Percentiles rank a stretch among this genome's conserved stretches.
Evolutionary conservation across 2,797 vertebrate species (phyloP).

Genomic region (Lerista edwardsae): DNA sequence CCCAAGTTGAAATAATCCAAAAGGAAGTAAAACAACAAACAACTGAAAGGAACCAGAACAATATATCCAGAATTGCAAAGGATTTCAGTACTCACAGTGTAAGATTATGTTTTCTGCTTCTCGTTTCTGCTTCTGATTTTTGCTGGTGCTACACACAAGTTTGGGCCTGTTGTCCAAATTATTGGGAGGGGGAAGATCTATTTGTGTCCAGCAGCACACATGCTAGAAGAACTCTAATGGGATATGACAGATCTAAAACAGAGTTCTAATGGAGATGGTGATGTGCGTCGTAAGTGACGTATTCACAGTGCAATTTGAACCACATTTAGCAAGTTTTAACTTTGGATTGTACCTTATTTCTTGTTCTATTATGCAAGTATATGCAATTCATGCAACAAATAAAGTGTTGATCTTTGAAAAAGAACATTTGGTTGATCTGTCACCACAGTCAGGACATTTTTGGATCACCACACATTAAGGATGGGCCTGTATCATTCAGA

Average conservation of each 20-base stretch:
- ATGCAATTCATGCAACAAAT: constrained; percentile 1
- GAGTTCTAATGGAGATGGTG: constrained; percentile 17
- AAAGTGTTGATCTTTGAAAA: constrained; percentile 21
- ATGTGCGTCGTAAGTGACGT: not conserved
- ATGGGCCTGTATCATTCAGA: not conserved
- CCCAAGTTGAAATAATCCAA: no score
- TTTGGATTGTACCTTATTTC: not conserved
- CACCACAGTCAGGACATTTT: not conserved
- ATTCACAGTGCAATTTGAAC: not conserved
- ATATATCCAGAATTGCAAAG: accelerated
- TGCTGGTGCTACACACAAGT: not conserved
- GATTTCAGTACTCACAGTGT: constrained; percentile 8
- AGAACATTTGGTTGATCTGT: not conserved
- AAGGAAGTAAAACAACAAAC: constrained; percentile 21
- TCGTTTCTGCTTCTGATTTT: constrained; percentile 41
- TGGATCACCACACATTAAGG: not conserved
- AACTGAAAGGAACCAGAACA: constrained; percentile 8
- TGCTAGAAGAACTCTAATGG: constrained; percentile 11
- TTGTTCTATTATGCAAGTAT: not conserved
- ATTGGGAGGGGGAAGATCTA: constrained; percentile 38
- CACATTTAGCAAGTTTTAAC: not conserved
- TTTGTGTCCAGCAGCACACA: constrained; percentile 24
- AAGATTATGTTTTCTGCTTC: constrained; percentile 17
- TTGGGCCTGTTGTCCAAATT: constrained; percentile 29
- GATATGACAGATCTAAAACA: not conserved